Percentiles rank a stretch among this genome's conserved stretches.
Evolutionary conservation across 2,113 vertebrate species (phyloP).

Genomic region (Dinomys branickii): DNA sequence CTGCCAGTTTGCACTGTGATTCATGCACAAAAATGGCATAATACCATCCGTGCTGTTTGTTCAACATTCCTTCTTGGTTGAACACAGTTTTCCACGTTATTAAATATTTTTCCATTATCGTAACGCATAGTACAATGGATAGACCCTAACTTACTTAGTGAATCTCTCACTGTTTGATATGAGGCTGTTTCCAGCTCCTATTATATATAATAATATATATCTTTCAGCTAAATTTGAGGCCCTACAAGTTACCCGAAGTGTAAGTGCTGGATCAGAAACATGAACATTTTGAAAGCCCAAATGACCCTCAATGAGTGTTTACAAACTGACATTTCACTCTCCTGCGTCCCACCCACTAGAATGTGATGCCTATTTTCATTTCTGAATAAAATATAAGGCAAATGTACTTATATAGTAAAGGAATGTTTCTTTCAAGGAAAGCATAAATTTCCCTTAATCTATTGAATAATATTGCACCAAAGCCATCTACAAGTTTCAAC

Average conservation of each 20-base stretch:
- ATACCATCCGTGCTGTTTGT: not conserved
- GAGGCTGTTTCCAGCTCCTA: not conserved
- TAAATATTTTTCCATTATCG: not conserved
- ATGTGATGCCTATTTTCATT: not conserved
- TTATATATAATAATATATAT: not conserved
- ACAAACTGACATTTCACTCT: too few species aligned
- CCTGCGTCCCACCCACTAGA: not conserved
- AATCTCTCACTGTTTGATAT: not conserved
- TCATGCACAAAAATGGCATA: not conserved
- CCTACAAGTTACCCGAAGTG: not conserved
- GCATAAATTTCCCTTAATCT: not conserved
- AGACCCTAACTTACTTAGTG: not conserved
- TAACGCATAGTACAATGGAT: not conserved
- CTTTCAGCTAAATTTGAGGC: not conserved
- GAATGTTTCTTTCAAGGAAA: slow-evolving; percentile 12
- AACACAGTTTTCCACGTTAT: not conserved
- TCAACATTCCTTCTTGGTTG: not conserved
- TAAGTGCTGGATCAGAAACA: not conserved
- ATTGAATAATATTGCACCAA: not conserved
- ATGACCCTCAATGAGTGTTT: not conserved
- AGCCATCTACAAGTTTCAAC: not conserved
- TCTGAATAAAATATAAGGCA: not conserved
- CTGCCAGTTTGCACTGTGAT: not conserved
- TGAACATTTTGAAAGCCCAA: not conserved
- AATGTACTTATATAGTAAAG: not conserved